Evolutionary conservation across 2,797 vertebrate species (phyloP).

Genomic region (Myotis planiceps): DNA sequence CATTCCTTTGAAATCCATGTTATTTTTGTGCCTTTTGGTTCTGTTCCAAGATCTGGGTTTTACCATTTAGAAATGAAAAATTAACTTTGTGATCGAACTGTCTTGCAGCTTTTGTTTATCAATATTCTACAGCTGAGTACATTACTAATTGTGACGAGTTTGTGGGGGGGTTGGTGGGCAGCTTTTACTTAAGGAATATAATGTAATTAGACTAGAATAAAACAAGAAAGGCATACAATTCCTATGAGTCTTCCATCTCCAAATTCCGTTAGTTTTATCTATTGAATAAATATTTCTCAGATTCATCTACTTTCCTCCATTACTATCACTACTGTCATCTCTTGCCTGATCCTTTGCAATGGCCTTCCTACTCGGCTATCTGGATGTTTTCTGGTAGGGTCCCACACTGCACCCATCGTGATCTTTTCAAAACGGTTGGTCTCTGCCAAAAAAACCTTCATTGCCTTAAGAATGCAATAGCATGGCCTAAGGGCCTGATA

Average conservation of each 20-base stretch:
- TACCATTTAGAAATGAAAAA: slow-evolving; percentile 32
- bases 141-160: not conserved
- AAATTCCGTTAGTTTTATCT: slow-evolving; percentile 1
- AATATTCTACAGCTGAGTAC: not conserved
- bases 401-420: not conserved
- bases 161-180: not conserved
- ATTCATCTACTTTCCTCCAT: not conserved
- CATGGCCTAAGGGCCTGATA: not conserved
- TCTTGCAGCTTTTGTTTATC: not conserved
- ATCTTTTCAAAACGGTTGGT: not conserved
- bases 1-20: slow-evolving; percentile 35
- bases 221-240: not conserved
- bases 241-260: not conserved
- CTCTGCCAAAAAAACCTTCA: not conserved
- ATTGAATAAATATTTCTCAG: not conserved
- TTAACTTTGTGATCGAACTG: slow-evolving; percentile 28
- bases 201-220: not conserved
- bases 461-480: not conserved
- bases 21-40: slow-evolving; percentile 40
- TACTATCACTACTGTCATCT: not conserved
- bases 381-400: not conserved
- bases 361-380: not conserved
- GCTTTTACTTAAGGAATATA: slow-evolving; percentile 14
- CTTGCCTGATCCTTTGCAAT: not conserved
- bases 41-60: slow-evolving; percentile 18